Evolutionary conservation across 2,888 invertebrate species (phyloP), one percentile per base, ranked within the genome.

Genomic region (Eupithecia abbreviata): DNA sequence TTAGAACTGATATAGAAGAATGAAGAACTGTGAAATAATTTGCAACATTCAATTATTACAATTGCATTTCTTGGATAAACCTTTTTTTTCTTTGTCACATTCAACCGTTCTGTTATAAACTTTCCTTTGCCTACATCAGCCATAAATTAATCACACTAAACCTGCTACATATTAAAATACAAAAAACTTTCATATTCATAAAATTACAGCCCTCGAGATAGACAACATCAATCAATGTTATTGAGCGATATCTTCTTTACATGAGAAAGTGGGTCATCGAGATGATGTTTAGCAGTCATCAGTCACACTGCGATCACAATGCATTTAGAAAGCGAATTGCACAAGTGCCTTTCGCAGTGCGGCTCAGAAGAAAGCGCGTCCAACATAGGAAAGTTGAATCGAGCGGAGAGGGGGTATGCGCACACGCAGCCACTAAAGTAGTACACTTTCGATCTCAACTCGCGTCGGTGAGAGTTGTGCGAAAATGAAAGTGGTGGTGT

Each of bases 401-500:
- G 84, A 82, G 84, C 84, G 83, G 86, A 82, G 85, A 86, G 85
- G 86, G 87, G 86, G 83, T 82, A n/a, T 92, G 94, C 92, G 93
- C 93, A 89, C 90, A 91, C 94, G 93, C 94, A 93, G 90, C 87
- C 84, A 88, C 89, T 84, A 89, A 94, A 93, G 95, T 95, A 89
- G 93, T 92, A 94, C 94, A 95, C 94, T 94, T 93, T 94, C 95
- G 91, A 93, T 95, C 92, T 94, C 92, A 84, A 91, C 91, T 90
- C 89, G 91, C 91, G 88, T 85, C 85, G 89, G 93, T 93, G 93
- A 94, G 94, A 95, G 95, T 95, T 95, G 95, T 94, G 94, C 93
- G 95, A 96, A 96, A 95, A 96, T 94, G 96, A 96, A 96, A 95
- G 95, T 96, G 91, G 92, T 95, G 86, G 85, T 92, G 95, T 92